These are phyloP conservation scores for Pemphigus obesinymphae DNA, from an alignment of 1,140 invertebrate genomes.

Conservation along the genomic window DNA sequence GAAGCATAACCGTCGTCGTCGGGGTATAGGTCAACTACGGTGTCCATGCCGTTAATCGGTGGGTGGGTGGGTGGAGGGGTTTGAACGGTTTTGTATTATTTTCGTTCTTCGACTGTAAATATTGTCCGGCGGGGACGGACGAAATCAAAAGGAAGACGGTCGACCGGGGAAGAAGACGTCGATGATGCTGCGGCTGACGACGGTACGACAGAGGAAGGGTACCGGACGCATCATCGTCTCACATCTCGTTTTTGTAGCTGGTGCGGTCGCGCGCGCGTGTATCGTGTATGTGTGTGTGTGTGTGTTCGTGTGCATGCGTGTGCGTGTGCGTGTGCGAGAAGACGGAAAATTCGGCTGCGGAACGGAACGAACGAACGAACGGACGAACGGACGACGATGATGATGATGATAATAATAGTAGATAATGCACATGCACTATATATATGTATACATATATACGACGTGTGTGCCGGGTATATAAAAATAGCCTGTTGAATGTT, in stretches of 20 bases:
- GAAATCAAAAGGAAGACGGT: not conserved
- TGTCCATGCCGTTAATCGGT: no score
- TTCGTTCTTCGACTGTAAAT: no score
- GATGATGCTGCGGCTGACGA: not conserved
- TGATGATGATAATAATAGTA: no score
- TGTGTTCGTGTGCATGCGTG: no score
- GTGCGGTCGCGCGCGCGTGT: no score
- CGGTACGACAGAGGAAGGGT: not conserved
- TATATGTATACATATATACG: not conserved
- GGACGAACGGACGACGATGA: not conserved
- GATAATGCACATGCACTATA: not conserved
- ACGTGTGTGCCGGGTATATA: not conserved
- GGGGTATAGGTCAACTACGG: not conserved
- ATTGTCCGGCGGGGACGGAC: no score
- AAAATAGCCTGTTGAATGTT: slow-evolving; percentile 38
- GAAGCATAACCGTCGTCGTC: not conserved
- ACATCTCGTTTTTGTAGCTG: not conserved
- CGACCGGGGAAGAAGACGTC: not conserved
- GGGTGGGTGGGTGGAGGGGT: no score
- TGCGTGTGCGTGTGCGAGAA: no score
- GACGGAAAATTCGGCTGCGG: not conserved
- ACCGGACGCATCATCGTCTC: not conserved
- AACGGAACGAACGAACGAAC: no score
- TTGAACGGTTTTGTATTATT: no score
- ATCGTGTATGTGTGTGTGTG: no score